Evolutionary conservation across 2,888 invertebrate genomes (phyloP).

Genomic region (Pemphredon lugubris): DNA sequence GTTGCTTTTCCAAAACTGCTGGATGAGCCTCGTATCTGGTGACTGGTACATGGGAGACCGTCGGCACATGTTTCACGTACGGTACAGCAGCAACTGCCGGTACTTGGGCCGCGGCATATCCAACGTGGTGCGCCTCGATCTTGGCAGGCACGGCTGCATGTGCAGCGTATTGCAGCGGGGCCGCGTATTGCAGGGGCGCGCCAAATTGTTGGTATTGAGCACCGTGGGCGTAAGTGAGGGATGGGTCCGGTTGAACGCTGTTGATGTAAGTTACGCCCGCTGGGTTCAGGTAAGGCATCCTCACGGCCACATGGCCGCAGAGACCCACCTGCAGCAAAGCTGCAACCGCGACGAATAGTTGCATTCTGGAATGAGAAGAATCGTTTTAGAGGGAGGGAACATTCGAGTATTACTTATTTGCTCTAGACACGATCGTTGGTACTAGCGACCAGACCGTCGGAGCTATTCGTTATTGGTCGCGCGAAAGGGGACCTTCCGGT

Average conservation of each 20-base stretch:
- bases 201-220: conserved; percentile 42
- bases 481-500: no score
- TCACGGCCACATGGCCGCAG: conserved; percentile 76
- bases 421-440: no score
- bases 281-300: conserved; percentile 82
- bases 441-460: no score
- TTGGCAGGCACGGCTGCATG: conserved; percentile 65
- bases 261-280: conserved; percentile 83
- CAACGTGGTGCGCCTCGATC: conserved; percentile 72
- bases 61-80: conserved; percentile 79
- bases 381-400: no score
- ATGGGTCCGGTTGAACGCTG: conserved; percentile 69
- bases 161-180: conserved; percentile 62
- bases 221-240: conserved; percentile 61
- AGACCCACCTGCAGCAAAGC: conserved; percentile 73
- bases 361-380: conserved; percentile 70
- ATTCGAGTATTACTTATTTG: no score
- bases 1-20: conserved; percentile 82
- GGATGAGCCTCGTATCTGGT: conserved; percentile 82
- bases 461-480: no score
- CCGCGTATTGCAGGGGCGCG: conserved; percentile 48
- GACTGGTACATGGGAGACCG: conserved; percentile 82
- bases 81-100: conserved; percentile 76
- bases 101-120: conserved; percentile 75
- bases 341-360: conserved; percentile 71